A percentile compares a stretch with the other conserved stretches of the same genome.
These are phyloP conservation scores for Hippocampus guttulatus DNA, from an alignment of 2,113 vertebrate genomes.

Conservation along the genomic window DNA sequence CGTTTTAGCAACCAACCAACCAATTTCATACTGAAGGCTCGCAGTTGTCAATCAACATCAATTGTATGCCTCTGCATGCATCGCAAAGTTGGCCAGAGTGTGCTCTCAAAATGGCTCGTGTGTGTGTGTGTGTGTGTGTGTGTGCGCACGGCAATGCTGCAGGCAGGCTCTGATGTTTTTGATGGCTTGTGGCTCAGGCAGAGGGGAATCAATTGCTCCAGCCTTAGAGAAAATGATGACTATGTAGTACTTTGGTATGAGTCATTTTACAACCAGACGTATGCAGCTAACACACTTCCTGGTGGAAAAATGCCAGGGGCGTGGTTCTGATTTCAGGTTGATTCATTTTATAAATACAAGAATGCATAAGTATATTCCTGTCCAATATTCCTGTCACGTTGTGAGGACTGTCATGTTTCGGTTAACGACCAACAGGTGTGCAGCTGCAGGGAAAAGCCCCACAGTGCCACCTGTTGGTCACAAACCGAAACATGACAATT, in stretches of 20 bases:
- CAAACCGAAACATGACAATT: no score
- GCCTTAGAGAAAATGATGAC: slow-evolving; percentile 1
- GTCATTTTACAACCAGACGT: neutral
- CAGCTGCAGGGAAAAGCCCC: no score
- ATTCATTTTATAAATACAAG: neutral
- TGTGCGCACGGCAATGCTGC: neutral
- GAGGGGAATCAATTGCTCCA: slow-evolving; percentile 2
- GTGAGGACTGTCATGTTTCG: no score
- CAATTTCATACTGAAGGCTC: neutral
- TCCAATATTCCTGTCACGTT: neutral
- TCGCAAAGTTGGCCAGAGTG: slow-evolving; percentile 16
- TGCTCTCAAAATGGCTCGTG: slow-evolving; percentile 8
- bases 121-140: neutral
- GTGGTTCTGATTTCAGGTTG: neutral
- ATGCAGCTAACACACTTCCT: neutral
- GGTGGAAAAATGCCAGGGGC: neutral
- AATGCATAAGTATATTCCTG: neutral
- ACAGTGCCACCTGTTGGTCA: no score
- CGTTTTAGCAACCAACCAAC: neutral
- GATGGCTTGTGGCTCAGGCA: slow-evolving; percentile 10
- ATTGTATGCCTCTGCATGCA: slow-evolving; percentile 2
- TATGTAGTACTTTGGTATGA: neutral
- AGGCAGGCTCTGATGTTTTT: slow-evolving; percentile 8
- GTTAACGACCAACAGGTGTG: no score
- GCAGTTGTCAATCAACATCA: neutral